Conservation (phyloP, 2,888 invertebrate genomes). For the Tillus elongatus region DNA sequence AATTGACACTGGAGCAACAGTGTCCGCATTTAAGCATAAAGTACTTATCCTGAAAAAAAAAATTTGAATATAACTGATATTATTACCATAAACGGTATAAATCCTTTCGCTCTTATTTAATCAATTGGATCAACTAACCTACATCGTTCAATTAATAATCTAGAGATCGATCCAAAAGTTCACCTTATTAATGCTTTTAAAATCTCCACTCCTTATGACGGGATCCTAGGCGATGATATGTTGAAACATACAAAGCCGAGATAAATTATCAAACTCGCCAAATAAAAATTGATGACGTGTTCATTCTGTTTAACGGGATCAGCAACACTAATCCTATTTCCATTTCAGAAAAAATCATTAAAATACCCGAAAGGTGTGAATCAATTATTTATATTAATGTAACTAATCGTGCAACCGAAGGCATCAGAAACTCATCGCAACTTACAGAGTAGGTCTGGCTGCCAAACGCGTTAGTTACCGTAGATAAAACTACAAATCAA, state of each 20-base stretch:
- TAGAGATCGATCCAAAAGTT: constrained; percentile 8
- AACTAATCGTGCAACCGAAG: no score
- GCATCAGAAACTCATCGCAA: no score
- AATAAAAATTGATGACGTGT: constrained; percentile 7
- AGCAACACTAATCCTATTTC: no score
- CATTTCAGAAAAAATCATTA: no score
- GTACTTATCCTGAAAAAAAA: constrained; percentile 5
- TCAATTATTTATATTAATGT: constrained; percentile 8
- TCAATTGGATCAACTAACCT: constrained; percentile 12
- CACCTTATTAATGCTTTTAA: constrained; percentile 10
- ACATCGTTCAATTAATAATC: constrained; percentile 2
- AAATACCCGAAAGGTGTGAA: constrained; percentile 8
- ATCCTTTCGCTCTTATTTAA: constrained; percentile 6
- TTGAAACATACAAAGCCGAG: constrained; percentile 6
- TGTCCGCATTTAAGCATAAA: constrained; percentile 10
- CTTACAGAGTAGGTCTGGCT: background rate
- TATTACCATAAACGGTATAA: constrained; percentile 8
- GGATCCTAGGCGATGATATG: constrained; percentile 12
- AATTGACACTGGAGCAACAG: constrained; percentile 14
- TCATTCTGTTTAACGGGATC: constrained; percentile 9
- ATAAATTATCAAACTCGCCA: constrained; percentile 8
- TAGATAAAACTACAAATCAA: background rate
- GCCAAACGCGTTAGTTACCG: background rate
- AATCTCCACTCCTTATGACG: constrained; percentile 13
- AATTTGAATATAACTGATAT: constrained; percentile 8